Percentiles rank a stretch among this genome's conserved stretches.
phyloP scores from a whole-genome alignment of 1,140 invertebrate genomes.

The Drosophila lacteicornis region DNA sequence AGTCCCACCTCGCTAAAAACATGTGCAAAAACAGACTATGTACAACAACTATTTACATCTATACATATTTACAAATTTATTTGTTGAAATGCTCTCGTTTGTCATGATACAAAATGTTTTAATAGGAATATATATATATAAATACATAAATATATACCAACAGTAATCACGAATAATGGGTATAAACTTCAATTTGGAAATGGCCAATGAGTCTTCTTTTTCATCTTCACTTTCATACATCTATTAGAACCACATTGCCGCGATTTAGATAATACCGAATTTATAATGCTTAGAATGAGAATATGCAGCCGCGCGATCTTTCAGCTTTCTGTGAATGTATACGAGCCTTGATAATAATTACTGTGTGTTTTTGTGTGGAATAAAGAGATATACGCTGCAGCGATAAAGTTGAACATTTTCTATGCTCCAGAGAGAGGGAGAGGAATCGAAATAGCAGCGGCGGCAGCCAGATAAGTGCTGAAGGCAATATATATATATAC shows the following conservation, averaged over 20 bases:
- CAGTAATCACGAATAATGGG: constrained; percentile 60
- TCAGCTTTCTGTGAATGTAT: constrained; percentile 61
- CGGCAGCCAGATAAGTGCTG: constrained; percentile 45
- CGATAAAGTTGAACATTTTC: constrained; percentile 69
- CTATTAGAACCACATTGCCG: constrained; percentile 44
- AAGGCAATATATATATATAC: constrained; percentile 38
- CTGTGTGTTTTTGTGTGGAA: constrained; percentile 44
- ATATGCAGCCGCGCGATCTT: constrained; percentile 37
- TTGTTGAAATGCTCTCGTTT: constrained; percentile 65
- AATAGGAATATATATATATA: constrained; percentile 70
- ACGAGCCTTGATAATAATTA: constrained; percentile 67
- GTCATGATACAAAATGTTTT: constrained; percentile 73
- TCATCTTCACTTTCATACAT: constrained; percentile 17
- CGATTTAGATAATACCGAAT: constrained; percentile 72
- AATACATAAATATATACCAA: constrained; percentile 65
- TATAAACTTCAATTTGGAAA: constrained; percentile 63
- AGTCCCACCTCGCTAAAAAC: background rate
- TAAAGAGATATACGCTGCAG: constrained; percentile 58
- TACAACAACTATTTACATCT: constrained; percentile 27
- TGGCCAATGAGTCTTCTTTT: constrained; percentile 34
- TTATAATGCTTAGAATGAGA: constrained; percentile 57
- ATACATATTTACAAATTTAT: constrained; percentile 81
- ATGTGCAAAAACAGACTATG: background rate
- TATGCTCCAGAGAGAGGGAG: constrained; percentile 61
- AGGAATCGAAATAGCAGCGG: constrained; percentile 60